Evolutionary conservation across 1,140 invertebrate species (phyloP).

Genomic region (Harlomillsia oculata): DNA sequence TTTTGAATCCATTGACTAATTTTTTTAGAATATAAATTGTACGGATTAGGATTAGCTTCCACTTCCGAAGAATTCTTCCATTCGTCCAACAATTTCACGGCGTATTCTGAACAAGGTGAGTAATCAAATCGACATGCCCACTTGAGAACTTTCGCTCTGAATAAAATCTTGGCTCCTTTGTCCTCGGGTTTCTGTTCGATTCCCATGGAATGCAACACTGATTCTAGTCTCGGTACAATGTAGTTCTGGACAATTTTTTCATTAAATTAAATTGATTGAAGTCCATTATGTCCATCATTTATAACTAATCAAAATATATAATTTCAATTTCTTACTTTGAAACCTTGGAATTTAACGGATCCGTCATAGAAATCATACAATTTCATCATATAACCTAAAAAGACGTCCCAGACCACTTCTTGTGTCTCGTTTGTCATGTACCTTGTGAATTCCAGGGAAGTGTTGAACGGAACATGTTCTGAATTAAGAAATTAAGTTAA

Average conservation of each 20-base stretch:
- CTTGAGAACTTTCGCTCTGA: slow-evolving; percentile 1
- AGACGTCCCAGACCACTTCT: slow-evolving; percentile 16
- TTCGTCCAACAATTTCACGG: not conserved
- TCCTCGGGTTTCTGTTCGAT: not conserved
- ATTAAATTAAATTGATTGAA: too few species aligned
- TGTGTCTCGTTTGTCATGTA: slow-evolving; percentile 10
- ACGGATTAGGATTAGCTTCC: too few species aligned
- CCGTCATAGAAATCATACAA: slow-evolving; percentile 12
- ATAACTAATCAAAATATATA: too few species aligned
- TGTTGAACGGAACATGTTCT: slow-evolving; percentile 14
- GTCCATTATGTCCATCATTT: too few species aligned
- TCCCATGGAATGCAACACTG: not conserved
- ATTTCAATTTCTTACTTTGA: not conserved
- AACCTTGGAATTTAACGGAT: not conserved
- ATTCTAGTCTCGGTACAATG: slow-evolving; percentile 6
- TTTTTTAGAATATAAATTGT: too few species aligned
- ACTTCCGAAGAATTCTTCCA: slow-evolving; percentile 1
- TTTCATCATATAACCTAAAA: slow-evolving; percentile 10
- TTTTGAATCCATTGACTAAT: too few species aligned
- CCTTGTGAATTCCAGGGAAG: slow-evolving; percentile 8
- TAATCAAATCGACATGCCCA: slow-evolving; percentile 16
- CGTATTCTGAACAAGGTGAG: slow-evolving; percentile 5
- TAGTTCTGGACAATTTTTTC: too few species aligned
- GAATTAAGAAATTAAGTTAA: not conserved
- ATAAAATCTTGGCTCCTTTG: not conserved